Evolutionary conservation across 2,797 vertebrate genomes (phyloP).

Genomic region (Vespertilio murinus): DNA sequence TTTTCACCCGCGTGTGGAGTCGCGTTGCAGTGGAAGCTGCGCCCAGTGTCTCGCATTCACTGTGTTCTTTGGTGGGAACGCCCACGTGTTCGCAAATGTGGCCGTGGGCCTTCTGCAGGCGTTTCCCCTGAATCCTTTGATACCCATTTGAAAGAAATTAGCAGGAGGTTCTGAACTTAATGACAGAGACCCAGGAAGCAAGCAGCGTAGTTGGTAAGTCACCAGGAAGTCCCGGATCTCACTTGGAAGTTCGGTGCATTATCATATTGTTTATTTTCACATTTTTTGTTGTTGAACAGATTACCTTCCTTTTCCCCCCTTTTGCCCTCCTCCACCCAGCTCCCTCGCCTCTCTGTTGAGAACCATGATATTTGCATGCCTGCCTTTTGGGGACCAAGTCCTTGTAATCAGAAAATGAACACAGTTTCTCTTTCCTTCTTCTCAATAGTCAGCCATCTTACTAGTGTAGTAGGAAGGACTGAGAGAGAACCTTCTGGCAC

Average conservation of each 20-base stretch:
- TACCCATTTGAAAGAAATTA: neutral
- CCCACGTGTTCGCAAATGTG: neutral
- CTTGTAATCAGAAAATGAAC: neutral
- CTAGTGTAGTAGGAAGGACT: neutral
- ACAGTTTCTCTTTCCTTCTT: neutral
- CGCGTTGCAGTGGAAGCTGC: neutral
- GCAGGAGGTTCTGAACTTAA: neutral
- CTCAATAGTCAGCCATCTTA: neutral
- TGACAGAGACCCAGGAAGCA: neutral
- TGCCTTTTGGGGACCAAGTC: neutral
- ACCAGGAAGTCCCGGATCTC: neutral
- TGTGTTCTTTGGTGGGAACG: neutral
- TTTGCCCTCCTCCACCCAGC: neutral
- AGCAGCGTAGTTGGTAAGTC: no score
- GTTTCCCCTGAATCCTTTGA: neutral
- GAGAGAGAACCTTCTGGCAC: neutral
- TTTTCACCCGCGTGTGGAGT: neutral
- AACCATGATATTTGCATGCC: neutral
- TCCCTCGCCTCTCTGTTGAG: neutral
- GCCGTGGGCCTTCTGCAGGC: neutral
- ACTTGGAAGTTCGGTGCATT: neutral
- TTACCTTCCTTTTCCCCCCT: neutral
- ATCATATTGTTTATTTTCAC: neutral
- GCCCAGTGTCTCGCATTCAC: accelerated
- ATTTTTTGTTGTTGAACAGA: neutral